phyloP scores from a whole-genome alignment of 2,888 invertebrate genomes.

The Gymnocheta viridis region DNA sequence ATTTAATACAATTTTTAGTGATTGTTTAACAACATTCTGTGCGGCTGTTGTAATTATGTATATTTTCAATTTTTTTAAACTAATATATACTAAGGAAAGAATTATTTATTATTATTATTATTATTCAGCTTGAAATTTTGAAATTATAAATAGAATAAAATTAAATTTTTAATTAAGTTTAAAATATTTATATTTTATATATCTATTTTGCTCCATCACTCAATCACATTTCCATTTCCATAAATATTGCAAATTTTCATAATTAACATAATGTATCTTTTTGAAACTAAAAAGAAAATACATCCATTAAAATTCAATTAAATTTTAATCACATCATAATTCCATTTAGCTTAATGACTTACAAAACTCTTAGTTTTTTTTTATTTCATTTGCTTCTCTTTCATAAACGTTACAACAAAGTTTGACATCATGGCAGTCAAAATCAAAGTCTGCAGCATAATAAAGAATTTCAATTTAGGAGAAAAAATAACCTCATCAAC shows the following conservation, averaged over 20 bases:
- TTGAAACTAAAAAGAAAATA: not conserved
- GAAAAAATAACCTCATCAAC: not conserved
- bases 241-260: not conserved
- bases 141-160: too few species aligned
- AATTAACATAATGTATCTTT: not conserved
- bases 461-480: constrained; percentile 22
- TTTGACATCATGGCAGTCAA: constrained; percentile 41
- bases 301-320: constrained; percentile 64
- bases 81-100: too few species aligned
- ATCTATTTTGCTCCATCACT: too few species aligned
- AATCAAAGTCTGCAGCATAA: constrained; percentile 39
- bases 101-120: too few species aligned
- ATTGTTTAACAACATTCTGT: too few species aligned
- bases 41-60: too few species aligned
- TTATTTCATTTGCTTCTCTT: not conserved
- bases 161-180: too few species aligned
- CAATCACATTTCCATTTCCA: not conserved
- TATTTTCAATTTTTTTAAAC: too few species aligned
- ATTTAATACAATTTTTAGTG: not conserved
- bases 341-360: constrained; percentile 47
- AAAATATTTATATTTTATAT: too few species aligned
- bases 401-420: constrained; percentile 20
- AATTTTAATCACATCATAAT: constrained; percentile 58
- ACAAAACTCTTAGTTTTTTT: constrained; percentile 6
- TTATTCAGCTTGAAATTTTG: too few species aligned